These are phyloP conservation scores for Oscheius sp. DNA, from an alignment of 2,888 invertebrate genomes.

Conservation along the genomic window DNA sequence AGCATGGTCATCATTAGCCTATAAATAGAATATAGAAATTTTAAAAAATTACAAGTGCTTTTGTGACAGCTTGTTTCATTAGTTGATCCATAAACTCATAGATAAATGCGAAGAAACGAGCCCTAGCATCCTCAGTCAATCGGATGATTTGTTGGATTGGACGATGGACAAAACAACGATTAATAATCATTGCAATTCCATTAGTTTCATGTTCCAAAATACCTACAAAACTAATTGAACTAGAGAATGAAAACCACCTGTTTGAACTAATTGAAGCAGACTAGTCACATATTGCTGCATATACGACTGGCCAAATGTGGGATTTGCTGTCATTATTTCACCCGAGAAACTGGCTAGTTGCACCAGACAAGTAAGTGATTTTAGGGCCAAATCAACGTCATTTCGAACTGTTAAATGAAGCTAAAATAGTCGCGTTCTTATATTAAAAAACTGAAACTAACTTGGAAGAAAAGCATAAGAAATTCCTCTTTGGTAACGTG, in stretches of 20 bases:
- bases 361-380: slow-evolving; percentile 83
- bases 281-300: slow-evolving; percentile 38
- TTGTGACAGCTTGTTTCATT: slow-evolving; percentile 45
- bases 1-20: slow-evolving; percentile 49
- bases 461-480: slow-evolving; percentile 82
- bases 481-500: slow-evolving; percentile 81
- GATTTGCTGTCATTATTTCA: slow-evolving; percentile 50
- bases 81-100: slow-evolving; percentile 50
- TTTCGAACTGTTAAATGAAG: slow-evolving; percentile 82
- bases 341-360: slow-evolving; percentile 82
- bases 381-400: slow-evolving; percentile 80
- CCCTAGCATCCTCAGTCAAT: slow-evolving; percentile 73
- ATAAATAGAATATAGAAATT: neutral
- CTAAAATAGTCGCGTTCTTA: slow-evolving; percentile 55
- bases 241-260: neutral
- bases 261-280: slow-evolving; percentile 42
- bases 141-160: slow-evolving; percentile 73
- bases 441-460: slow-evolving; percentile 54
- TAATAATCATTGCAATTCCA: slow-evolving; percentile 78
- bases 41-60: slow-evolving; percentile 44
- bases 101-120: slow-evolving; percentile 44
- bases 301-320: slow-evolving; percentile 13
- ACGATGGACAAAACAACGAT: slow-evolving; percentile 77
- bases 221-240: slow-evolving; percentile 31
- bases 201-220: slow-evolving; percentile 78